phyloP scores from a whole-genome alignment of 1,140 invertebrate genomes.

The Cherax destructor region DNA sequence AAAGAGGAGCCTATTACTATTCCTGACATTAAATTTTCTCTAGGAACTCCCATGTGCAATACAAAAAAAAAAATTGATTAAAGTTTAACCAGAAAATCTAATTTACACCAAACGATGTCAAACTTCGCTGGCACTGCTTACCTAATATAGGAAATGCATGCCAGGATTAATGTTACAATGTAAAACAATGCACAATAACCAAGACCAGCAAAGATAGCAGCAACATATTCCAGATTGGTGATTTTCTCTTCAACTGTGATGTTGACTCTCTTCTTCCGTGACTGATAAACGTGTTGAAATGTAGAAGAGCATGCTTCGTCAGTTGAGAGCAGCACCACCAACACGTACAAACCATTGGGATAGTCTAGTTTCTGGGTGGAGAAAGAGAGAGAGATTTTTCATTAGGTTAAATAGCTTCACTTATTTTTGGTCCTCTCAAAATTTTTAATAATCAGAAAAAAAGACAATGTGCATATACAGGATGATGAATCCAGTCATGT shows the following conservation, averaged over 20 bases:
- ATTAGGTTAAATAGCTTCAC: not conserved
- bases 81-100: not conserved
- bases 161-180: conserved; percentile 78
- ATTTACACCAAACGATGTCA: not conserved
- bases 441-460: not conserved
- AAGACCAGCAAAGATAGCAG: conserved; percentile 79
- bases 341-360: conserved; percentile 86
- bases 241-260: conserved; percentile 78
- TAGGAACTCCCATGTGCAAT: not conserved
- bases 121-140: conserved; percentile 72
- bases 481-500: too few relatives aligned
- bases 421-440: not conserved
- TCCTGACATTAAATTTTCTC: not conserved
- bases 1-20: not conserved
- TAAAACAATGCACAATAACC: conserved; percentile 81
- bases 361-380: conserved; percentile 81
- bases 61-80: not conserved
- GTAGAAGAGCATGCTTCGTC: conserved; percentile 82
- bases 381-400: conserved; percentile 72
- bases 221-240: conserved; percentile 80
- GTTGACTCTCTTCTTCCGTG: conserved; percentile 78
- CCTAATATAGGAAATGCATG: conserved; percentile 76
- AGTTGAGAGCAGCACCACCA: conserved; percentile 86
- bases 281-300: conserved; percentile 70
- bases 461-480: not conserved